Base-by-base conservation (phyloP, 2,797 vertebrate genomes). In the Xiphorhynchus erythropygius region DNA sequence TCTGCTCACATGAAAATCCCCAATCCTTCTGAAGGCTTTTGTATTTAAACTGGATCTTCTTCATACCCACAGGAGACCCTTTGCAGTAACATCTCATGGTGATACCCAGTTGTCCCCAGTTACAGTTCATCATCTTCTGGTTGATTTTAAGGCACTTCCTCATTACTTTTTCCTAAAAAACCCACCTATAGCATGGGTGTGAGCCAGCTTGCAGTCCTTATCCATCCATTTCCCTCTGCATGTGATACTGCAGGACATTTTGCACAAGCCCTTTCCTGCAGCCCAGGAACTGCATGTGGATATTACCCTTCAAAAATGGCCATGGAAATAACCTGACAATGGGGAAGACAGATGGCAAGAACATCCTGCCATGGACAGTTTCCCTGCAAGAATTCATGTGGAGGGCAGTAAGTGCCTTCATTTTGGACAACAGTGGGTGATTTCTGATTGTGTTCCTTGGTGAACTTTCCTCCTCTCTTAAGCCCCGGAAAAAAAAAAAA, bases 221-320 rank as follows among this genome's bases (percentile, higher is more conserved):
- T 3, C 39, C 37, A 6, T 22, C 33, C 1, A 4, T 21, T 44
- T n/a, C 24, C 41, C 16, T 2, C 41, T 32, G 18, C 60, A 9
- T 0, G 0, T 21, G 50, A 2, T 27, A 33, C 39, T 91, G 15
- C 5, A 8, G 47, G 76, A 23, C 2, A 2, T 25, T 69, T 12
- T 44, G 16, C 33, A 52, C 0, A 1, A 82, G 13, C 11, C 22
- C 50, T 57, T 82, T 62, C 9, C 50, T 46, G 18, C 7, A 49
- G 13, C 23, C 42, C 53, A 53, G 56, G 22, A 84, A 1, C 42
- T 37, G 52, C 32, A 35, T 14, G 62, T 10, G 35, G 41, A 21
- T 49, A 21, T 35, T 41, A 9, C 30, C 18, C 79, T 75, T 42
- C 57, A 49, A 19, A 78, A 84, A 21, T 13, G 25, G 16, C 23